Conservation (phyloP, 2,113 vertebrate species). For the Penelope pileata region DNA sequence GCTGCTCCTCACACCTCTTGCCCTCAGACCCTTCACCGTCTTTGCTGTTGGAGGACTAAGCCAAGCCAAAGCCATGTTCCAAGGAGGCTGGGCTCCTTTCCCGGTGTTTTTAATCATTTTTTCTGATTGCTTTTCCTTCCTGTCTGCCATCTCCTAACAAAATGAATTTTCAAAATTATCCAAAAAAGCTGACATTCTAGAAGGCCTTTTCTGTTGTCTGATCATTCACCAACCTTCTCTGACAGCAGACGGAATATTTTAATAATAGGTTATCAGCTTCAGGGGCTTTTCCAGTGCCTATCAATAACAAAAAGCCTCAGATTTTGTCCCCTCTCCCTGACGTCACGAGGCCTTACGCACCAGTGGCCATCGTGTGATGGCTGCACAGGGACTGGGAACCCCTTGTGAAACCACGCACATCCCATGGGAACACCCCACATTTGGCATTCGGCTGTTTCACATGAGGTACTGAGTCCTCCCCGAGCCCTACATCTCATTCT, state of each 20-base stretch:
- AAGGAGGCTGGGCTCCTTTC: neutral
- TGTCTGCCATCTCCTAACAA: neutral
- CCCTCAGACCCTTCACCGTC: too few species aligned
- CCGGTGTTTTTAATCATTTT: neutral
- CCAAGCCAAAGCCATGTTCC: neutral
- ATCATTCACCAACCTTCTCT: neutral
- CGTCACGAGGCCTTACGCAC: rapidly evolving
- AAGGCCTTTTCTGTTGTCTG: neutral
- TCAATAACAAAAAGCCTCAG: neutral
- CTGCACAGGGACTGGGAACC: rapidly evolving
- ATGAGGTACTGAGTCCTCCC: neutral
- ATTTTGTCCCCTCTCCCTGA: too few species aligned
- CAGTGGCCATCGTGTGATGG: rapidly evolving
- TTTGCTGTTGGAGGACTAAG: neutral
- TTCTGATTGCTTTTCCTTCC: neutral
- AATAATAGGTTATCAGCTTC: neutral
- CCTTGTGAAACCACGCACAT: rapidly evolving
- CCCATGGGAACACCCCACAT: rapidly evolving
- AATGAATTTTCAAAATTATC: neutral
- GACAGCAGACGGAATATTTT: neutral
- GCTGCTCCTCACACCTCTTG: too few species aligned
- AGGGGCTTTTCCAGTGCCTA: neutral
- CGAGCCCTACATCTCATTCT: neutral
- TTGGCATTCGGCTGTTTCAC: neutral
- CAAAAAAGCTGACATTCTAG: neutral